phyloP scores from a whole-genome alignment of 2,888 invertebrate genomes.

The Phasia obesa region DNA sequence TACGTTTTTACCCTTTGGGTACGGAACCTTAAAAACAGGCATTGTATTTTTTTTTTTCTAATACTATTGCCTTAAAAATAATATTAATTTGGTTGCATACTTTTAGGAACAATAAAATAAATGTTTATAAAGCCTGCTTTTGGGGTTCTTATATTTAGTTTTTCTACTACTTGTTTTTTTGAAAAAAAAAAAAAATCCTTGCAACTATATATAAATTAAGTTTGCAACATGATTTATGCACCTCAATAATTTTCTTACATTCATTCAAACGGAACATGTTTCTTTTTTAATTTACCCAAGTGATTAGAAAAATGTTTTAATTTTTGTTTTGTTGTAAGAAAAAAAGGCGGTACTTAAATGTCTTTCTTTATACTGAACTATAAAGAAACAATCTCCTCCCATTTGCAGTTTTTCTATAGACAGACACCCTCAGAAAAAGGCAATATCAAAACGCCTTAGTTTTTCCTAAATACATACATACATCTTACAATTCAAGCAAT shows the following conservation, averaged over 20 bases:
- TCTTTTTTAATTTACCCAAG: slow-evolving; percentile 37
- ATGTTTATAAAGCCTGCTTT: neutral
- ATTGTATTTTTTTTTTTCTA: no score
- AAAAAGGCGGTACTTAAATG: slow-evolving; percentile 32
- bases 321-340: slow-evolving; percentile 10
- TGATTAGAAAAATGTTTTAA: slow-evolving; percentile 29
- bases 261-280: neutral
- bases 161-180: neutral
- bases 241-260: neutral
- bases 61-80: no score
- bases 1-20: no score
- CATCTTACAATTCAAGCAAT: slow-evolving; percentile 1
- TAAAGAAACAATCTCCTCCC: slow-evolving; percentile 43
- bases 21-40: no score
- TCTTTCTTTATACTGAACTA: slow-evolving; percentile 4
- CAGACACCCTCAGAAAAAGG: neutral
- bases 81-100: neutral
- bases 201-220: no score
- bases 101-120: slow-evolving; percentile 1
- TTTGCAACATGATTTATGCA: neutral
- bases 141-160: neutral
- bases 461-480: slow-evolving; percentile 25
- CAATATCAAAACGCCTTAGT: slow-evolving; percentile 41
- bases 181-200: neutral
- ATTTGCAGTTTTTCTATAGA: slow-evolving; percentile 32